These are phyloP conservation scores for Choristoneura fumiferana DNA, from an alignment of 1,140 invertebrate species.

Conservation along the genomic window DNA sequence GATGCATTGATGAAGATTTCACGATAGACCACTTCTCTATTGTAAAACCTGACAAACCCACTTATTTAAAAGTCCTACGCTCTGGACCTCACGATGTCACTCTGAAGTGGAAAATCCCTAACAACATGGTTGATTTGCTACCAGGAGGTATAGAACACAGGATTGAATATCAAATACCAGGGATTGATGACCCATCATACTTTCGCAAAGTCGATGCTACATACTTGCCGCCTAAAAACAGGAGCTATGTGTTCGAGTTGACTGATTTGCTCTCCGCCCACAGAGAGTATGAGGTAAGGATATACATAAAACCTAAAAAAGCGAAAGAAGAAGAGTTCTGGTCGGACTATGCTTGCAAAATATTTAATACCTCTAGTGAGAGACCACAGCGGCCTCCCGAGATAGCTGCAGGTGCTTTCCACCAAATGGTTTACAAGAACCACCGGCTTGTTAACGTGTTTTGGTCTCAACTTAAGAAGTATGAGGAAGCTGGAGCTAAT, in stretches of 20 bases:
- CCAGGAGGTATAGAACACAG: slow-evolving; percentile 78
- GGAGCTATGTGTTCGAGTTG: slow-evolving; percentile 76
- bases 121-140: slow-evolving; percentile 80
- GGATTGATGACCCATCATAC: slow-evolving; percentile 78
- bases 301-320: slow-evolving; percentile 80
- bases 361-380: slow-evolving; percentile 80
- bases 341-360: slow-evolving; percentile 80
- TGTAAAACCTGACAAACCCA: slow-evolving; percentile 80
- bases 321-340: slow-evolving; percentile 79
- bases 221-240: slow-evolving; percentile 44
- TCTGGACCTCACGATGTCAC: slow-evolving; percentile 79
- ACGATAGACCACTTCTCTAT: slow-evolving; percentile 81
- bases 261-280: slow-evolving; percentile 82
- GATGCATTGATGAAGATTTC: slow-evolving; percentile 65
- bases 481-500: slow-evolving; percentile 74
- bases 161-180: slow-evolving; percentile 82
- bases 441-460: slow-evolving; percentile 82
- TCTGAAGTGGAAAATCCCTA: slow-evolving; percentile 80
- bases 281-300: slow-evolving; percentile 83
- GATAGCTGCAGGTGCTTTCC: slow-evolving; percentile 83
- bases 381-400: slow-evolving; percentile 81
- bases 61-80: slow-evolving; percentile 76
- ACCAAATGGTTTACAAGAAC: slow-evolving; percentile 75
- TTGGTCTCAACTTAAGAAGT: slow-evolving; percentile 83
- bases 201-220: slow-evolving; percentile 68